Base-by-base conservation (phyloP, 2,888 invertebrate species). In the Digitonthophagus gazella region DNA sequence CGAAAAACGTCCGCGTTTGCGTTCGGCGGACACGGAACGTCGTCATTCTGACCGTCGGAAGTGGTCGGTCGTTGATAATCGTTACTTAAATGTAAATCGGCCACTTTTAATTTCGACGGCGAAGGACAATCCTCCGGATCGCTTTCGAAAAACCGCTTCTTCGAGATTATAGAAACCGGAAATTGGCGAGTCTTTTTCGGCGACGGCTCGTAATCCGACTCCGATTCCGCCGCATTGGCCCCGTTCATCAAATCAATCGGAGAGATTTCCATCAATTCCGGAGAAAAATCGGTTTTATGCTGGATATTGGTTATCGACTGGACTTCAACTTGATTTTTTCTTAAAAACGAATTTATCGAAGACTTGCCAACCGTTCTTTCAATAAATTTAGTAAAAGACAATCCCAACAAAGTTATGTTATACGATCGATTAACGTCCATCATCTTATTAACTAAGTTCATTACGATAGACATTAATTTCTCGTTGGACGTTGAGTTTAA, bases 361-460 rank as follows among this genome's bases (percentile, higher is more conserved):
- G 90, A 87, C 72, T 88, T 86, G 1, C 91, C 90, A 2, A 86
- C 87, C 79, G 88, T 88, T 69, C 89, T 85, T 75, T 91, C 92
- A n/a, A 90, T 89, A 78, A 93, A 93, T 81, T 93, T 93, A 0
- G 92, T 91, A 80, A 93, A 93, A 15, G 92, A 91, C 77, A 93
- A 83, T n/a, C 93, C 93, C 69, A 93, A 85, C 67, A 93, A 83
- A 0, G 93, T 93, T 76, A 93, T 88, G 82, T 92, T 92, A 83
- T 92, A 93, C 72, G 91, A 90, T 83, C 90, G 89, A 20, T 87
- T 85, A 73, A 90, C 85, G 78, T 92, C 89, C 69, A 93, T 89
- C 71, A 90, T 86, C 78, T 91, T 89, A 79, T 90, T 89, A 78
- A 93, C 93, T 74, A 93, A 85, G 78, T 88, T 88, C 91, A 92